phyloP scores from a whole-genome alignment of 2,888 invertebrate species.

The Hyppa rectilinea region DNA sequence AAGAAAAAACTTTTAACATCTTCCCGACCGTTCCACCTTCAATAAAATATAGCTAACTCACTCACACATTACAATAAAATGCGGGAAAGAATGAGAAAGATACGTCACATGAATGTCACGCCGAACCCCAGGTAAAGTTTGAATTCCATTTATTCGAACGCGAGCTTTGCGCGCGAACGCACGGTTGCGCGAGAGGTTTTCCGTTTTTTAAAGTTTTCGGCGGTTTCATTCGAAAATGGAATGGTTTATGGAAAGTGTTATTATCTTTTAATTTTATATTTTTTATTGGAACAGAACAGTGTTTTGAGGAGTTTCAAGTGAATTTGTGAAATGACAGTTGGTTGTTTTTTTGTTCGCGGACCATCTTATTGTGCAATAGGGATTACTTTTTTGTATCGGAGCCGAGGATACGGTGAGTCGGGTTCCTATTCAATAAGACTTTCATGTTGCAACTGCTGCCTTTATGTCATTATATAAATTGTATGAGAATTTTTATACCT shows the following conservation, averaged over 20 bases:
- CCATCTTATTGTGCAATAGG: slow-evolving; percentile 83
- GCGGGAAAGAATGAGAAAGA: slow-evolving; percentile 72
- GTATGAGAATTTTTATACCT: slow-evolving; percentile 17
- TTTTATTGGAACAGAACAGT: slow-evolving; percentile 57
- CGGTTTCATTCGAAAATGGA: slow-evolving; percentile 72
- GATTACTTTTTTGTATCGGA: slow-evolving; percentile 80
- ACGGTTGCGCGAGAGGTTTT: slow-evolving; percentile 77
- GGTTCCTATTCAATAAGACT: slow-evolving; percentile 72
- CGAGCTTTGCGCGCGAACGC: slow-evolving; percentile 88
- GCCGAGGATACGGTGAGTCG: slow-evolving; percentile 83
- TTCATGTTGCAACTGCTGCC: slow-evolving; percentile 71
- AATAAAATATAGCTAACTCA: slow-evolving; percentile 74
- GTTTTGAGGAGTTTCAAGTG: slow-evolving; percentile 72
- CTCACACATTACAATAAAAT: slow-evolving; percentile 49
- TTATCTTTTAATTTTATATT: slow-evolving; percentile 60
- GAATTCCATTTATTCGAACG: slow-evolving; percentile 85
- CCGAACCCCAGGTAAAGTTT: slow-evolving; percentile 84
- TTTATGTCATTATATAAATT: slow-evolving; percentile 53
- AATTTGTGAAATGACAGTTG: slow-evolving; percentile 77
- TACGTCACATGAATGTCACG: slow-evolving; percentile 80
- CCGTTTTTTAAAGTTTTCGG: slow-evolving; percentile 59
- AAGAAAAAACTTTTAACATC: slow-evolving; percentile 78
- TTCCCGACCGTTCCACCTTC: slow-evolving; percentile 82
- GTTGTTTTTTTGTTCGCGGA: slow-evolving; percentile 76
- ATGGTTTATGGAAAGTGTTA: slow-evolving; percentile 57